These are phyloP conservation scores for Stercorarius parasiticus DNA, from an alignment of 2,113 vertebrate species.

Conservation along the genomic window DNA sequence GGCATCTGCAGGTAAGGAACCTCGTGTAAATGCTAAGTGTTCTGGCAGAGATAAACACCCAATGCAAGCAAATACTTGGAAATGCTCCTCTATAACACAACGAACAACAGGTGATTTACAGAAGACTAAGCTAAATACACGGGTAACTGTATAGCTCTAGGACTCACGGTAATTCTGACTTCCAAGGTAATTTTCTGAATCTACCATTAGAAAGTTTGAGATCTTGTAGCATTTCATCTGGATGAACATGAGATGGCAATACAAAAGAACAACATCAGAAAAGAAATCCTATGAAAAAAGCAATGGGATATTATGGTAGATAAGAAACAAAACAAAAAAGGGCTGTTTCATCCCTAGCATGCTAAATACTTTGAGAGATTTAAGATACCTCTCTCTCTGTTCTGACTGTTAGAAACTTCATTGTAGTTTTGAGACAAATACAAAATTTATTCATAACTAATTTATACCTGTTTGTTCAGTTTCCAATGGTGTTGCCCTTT, in stretches of 20 bases:
- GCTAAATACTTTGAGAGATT: background rate
- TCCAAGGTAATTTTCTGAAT: background rate
- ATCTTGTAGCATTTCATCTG: background rate
- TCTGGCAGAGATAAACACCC: background rate
- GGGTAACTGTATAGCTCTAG: background rate
- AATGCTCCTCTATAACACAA: background rate
- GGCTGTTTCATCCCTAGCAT: background rate
- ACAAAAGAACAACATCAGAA: background rate
- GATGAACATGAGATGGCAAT: background rate
- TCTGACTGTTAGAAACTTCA: background rate
- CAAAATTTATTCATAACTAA: background rate
- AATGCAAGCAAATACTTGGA: background rate
- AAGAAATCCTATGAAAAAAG: background rate
- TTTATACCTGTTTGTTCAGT: background rate
- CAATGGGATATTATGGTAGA: background rate
- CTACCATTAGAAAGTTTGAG: background rate
- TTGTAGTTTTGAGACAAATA: background rate
- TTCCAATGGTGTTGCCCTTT: background rate
- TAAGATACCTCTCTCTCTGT: background rate
- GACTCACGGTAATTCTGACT: background rate
- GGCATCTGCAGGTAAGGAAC: background rate
- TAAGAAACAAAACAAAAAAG: background rate
- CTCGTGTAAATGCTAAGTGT: background rate
- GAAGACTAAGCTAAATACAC: background rate
- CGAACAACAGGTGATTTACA: background rate